Percentiles rank a stretch among this genome's conserved stretches.
Evolutionary conservation across 1,140 invertebrate species (phyloP).

Genomic region (Cyrtorhinus lividipennis): DNA sequence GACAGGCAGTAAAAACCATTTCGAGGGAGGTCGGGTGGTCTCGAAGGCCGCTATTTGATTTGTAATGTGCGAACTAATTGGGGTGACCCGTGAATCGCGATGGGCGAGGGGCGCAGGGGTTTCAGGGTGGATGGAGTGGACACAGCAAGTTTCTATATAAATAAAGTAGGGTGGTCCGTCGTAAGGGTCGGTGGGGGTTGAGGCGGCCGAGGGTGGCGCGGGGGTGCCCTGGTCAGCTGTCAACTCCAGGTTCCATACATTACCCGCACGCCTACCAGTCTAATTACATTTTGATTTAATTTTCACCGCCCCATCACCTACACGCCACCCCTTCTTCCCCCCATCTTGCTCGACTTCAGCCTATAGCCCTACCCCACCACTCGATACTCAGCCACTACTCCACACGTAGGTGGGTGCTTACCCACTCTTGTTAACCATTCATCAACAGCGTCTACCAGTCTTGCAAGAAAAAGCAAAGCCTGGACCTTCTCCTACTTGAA

Average conservation of each 20-base stretch:
- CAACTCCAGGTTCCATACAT: slow-evolving; percentile 2
- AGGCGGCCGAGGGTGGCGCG: not conserved
- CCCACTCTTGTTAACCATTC: no score
- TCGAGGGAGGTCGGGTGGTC: no score
- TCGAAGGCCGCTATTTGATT: not conserved
- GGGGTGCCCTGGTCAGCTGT: slow-evolving; percentile 2
- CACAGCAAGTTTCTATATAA: slow-evolving; percentile 3
- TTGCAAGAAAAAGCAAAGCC: no score
- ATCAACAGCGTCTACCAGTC: no score
- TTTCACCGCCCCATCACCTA: slow-evolving; percentile 2
- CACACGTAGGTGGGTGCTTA: no score
- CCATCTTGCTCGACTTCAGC: no score
- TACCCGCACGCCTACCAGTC: slow-evolving; percentile 7
- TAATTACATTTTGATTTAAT: slow-evolving; percentile 10
- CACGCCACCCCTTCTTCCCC: not conserved
- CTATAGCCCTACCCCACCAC: no score
- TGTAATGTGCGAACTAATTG: not conserved
- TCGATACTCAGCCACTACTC: no score
- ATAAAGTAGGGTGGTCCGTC: not conserved
- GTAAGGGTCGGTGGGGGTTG: not conserved
- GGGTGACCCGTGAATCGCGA: not conserved
- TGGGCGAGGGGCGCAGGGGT: not conserved
- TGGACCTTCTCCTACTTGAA: no score
- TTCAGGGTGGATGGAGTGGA: not conserved
- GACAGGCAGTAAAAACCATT: no score